A percentile compares a stretch with the other conserved stretches of the same genome.
phyloP scores from a whole-genome alignment of 2,888 invertebrate species.

The Heliconius sara region DNA sequence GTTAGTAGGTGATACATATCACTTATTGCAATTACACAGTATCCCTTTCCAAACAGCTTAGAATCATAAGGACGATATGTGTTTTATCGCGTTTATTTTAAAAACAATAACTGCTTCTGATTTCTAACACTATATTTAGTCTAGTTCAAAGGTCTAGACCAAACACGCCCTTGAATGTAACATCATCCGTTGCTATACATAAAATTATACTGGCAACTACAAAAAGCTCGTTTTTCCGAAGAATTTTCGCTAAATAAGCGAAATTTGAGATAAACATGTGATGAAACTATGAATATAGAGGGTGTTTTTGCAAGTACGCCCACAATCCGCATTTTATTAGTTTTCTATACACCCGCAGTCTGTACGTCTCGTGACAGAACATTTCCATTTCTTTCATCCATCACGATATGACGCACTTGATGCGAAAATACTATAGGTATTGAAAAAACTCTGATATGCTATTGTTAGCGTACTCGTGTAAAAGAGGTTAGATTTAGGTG shows the following conservation, averaged over 20 bases:
- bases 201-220: constrained; percentile 7
- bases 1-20: too few relatives aligned
- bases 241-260: constrained; percentile 1
- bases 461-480: too few relatives aligned
- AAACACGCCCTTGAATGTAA: background rate
- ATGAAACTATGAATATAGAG: constrained; percentile 26
- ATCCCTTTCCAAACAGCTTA: too few relatives aligned
- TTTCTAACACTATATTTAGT: background rate
- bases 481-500: too few relatives aligned
- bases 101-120: too few relatives aligned
- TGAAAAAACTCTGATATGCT: background rate
- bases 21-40: too few relatives aligned
- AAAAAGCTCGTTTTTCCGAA: constrained; percentile 8
- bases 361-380: background rate
- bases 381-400: constrained; percentile 34
- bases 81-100: too few relatives aligned
- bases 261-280: constrained; percentile 17
- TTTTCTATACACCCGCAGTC: background rate
- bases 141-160: background rate
- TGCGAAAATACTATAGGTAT: background rate
- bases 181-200: background rate
- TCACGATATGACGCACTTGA: constrained; percentile 18
- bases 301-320: constrained; percentile 18
- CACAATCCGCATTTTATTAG: constrained; percentile 19
- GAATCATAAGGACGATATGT: too few relatives aligned